Percentiles rank a stretch among this genome's conserved stretches.
Conservation (phyloP, 2,888 invertebrate genomes). For the Muschampia staudingeri region DNA sequence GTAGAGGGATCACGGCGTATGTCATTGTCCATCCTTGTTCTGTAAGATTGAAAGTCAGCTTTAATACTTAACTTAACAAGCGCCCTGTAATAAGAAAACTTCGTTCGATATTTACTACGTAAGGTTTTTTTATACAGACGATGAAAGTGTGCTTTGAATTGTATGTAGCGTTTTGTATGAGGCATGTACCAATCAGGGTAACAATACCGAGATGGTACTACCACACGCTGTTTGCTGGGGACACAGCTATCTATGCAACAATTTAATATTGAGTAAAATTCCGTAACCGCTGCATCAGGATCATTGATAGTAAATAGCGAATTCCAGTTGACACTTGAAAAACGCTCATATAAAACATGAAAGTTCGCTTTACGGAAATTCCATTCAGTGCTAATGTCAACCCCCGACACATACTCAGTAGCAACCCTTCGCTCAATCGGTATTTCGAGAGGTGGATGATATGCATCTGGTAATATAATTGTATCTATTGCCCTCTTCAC, state of each 20-base stretch:
- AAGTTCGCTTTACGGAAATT: not conserved
- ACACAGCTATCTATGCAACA: not conserved
- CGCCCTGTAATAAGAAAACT: no score
- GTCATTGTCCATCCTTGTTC: no score
- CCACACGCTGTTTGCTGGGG: not conserved
- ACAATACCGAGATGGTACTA: not conserved
- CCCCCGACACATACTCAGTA: no score
- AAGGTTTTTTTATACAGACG: no score
- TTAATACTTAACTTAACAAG: no score
- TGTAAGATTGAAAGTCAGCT: no score
- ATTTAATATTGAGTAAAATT: no score
- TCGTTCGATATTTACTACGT: no score
- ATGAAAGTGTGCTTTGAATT: no score
- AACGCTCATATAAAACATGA: no score
- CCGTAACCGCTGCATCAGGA: not conserved
- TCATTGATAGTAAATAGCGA: not conserved
- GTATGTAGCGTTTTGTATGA: constrained; percentile 27
- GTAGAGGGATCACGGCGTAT: no score
- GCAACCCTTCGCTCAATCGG: not conserved
- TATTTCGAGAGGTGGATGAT: not conserved
- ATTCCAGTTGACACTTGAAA: no score
- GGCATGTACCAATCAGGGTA: constrained; percentile 28
- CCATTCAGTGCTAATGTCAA: not conserved
- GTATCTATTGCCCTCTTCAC: not conserved
- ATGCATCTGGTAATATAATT: not conserved